Evolutionary conservation across 2,888 invertebrate species (phyloP).

Genomic region (Onthophagus sagittarius): DNA sequence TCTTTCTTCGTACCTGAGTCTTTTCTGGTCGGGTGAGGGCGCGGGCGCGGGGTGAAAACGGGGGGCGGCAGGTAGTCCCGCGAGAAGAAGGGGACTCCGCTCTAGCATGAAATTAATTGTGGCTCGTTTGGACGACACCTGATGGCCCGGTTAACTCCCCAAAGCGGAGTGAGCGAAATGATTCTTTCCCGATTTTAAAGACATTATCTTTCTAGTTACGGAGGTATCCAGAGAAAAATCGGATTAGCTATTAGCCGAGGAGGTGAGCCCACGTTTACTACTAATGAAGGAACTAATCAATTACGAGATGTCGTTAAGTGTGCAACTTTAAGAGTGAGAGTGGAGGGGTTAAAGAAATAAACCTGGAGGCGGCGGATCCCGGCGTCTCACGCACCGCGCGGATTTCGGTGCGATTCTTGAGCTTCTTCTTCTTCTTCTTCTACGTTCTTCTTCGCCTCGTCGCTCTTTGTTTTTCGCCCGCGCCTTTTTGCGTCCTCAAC

Average conservation of each 20-base stretch:
- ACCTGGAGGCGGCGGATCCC: not conserved
- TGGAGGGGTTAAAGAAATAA: not conserved
- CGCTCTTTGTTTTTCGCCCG: not conserved
- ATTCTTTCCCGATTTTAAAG: not conserved
- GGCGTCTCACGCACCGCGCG: not conserved
- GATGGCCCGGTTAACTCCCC: slow-evolving; percentile 6
- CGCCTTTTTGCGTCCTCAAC: not conserved
- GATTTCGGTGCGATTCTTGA: not conserved
- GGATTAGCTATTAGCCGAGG: not conserved
- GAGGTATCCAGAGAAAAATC: slow-evolving; percentile 1
- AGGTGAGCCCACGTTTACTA: slow-evolving; percentile 4
- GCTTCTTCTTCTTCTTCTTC: too few species aligned
- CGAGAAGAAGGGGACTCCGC: not conserved
- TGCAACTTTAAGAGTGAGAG: not conserved
- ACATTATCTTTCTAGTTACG: not conserved
- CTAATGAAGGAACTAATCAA: slow-evolving; percentile 12
- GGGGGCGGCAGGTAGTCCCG: slow-evolving; percentile 4
- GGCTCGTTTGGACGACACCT: slow-evolving; percentile 8
- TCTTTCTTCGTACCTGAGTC: not conserved
- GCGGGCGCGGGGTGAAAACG: not conserved
- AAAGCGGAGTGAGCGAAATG: not conserved
- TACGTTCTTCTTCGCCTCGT: too few species aligned
- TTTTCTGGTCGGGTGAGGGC: not conserved
- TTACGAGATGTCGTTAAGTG: not conserved
- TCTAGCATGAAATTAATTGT: slow-evolving; percentile 20